Base-by-base conservation (phyloP, 1,140 invertebrate genomes). In the Bombus soroeensis region DNA sequence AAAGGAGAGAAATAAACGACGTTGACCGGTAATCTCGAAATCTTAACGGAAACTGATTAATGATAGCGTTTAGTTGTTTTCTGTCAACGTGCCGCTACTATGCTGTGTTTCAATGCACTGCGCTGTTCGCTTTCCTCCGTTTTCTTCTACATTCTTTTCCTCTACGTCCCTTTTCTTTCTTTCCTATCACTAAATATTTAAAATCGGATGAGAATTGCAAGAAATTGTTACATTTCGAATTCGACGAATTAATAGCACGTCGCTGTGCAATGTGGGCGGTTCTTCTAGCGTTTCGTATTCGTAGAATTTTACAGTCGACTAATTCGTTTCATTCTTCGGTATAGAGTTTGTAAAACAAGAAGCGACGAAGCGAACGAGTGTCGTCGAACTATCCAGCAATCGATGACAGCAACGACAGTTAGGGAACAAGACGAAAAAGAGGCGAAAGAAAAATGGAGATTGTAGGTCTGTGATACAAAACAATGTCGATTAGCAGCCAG, bases 41-140 rank as follows among this genome's bases (percentile, higher is more conserved):
- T 70, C 64, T 80, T 66, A 15, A 66, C 59, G 59, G 62, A 79
- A 66, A 79, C 74, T 76, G 47, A 76, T 76, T 57, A 76, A 76
- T 25, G 74, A 76, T 76, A 76, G 74, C 47, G 28, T 39, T 76
- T 76, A 37, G 34, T 76, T 76, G 25, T 57, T 76, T 53, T 34
- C 18, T 76, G 74, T 76, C 74, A 76, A 57, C 74, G 32, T 28
- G 41, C 15, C 34, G 43, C 18, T 75, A 75, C 70, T 22, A 32
- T 28, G 39, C 39, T 32, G 32, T 5, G 15, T 53, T 15, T 71
- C 70, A 13, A 25, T 71, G 47, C 47, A 6, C 13, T 5, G 5
- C 12, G 34, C 22, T 4, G 0, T 39, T 22, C 32, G 13, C 2
- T 34, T 34, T 34, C 3, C 18, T 2, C 32, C 6, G 5, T 43